Evolutionary conservation across 2,797 vertebrate species (phyloP), one percentile per base, ranked within the genome.

Genomic region (Geotrypetes seraphini): DNA sequence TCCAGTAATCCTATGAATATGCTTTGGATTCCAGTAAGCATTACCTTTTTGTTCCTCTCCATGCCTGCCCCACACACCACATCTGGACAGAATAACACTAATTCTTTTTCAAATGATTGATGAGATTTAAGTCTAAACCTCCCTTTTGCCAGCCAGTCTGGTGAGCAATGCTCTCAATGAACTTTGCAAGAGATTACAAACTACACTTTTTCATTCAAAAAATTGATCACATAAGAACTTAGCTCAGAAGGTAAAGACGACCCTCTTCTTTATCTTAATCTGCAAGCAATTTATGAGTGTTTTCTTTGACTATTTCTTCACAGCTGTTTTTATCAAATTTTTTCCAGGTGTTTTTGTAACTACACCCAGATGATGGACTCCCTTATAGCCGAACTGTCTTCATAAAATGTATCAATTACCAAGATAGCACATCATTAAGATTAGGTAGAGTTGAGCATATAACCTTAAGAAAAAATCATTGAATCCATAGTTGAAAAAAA

Each of bases 41-140:
- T n/a, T n/a, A n/a, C n/a, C n/a, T n/a, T n/a, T n/a, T n/a, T n/a
- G n/a, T n/a, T n/a, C 26, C 36, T 49, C 11, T 53, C 39, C 10
- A 10, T 46, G 15, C 25, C 24, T 53, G 60, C 57, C 3, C 0
- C 2, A 16, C n/a, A 4, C 13, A 42, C 40, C 48, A 69, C 62
- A 50, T 60, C 47, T 76, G 68, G 59, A 53, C 38, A 48, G 55
- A 71, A 70, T 45, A 44, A 63, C 36, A 2, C 2, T 24, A 42
- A 19, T 15, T 47, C 36, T 63, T 44, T 48, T 22, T 16, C 9
- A 63, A 55, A 66, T 76, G 75, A 78, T 68, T 50, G 69, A 74
- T 75, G 57, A 55, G 71, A n/a, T n/a, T n/a, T n/a, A n/a, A n/a
- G 81, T 83, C 76, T 76, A 72, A 73, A 42, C 31, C 29, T 20